Conservation (phyloP, 2,888 invertebrate species). For the Andrena trimmerana region DNA sequence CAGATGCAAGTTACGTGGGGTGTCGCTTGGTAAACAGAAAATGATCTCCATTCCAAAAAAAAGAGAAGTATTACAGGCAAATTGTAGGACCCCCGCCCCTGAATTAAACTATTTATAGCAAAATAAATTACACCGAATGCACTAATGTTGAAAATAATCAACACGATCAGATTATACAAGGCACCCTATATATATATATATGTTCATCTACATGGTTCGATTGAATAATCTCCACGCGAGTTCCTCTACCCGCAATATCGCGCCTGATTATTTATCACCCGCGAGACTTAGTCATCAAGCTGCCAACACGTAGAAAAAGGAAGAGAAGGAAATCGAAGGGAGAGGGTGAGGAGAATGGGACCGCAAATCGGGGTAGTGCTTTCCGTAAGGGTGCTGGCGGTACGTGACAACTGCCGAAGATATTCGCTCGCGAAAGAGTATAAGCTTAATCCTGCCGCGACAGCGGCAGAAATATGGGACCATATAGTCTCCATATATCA, state of each 20-base stretch:
- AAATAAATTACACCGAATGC: too few species aligned
- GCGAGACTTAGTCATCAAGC: constrained; percentile 14
- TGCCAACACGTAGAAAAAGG: constrained; percentile 25
- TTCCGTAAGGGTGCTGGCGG: constrained; percentile 54
- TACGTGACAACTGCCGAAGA: constrained; percentile 80
- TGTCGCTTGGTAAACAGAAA: too few species aligned
- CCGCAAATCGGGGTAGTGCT: constrained; percentile 38
- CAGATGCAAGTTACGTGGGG: too few species aligned
- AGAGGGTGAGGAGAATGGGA: constrained; percentile 6
- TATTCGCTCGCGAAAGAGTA: constrained; percentile 76
- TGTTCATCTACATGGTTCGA: not conserved
- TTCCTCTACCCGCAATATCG: constrained; percentile 26
- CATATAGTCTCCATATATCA: constrained; percentile 80
- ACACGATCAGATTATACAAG: too few species aligned
- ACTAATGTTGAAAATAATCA: too few species aligned
- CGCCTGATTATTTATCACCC: constrained; percentile 72
- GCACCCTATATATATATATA: too few species aligned
- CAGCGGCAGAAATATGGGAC: constrained; percentile 78
- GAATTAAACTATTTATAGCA: too few species aligned
- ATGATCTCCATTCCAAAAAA: too few species aligned
- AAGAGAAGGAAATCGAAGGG: constrained; percentile 16
- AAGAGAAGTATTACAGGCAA: too few species aligned
- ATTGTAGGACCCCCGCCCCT: too few species aligned
- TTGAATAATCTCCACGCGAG: not conserved
- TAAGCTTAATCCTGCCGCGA: constrained; percentile 79